Evolutionary conservation across 2,888 invertebrate species (phyloP).

Genomic region (Carterocephalus palaemon): DNA sequence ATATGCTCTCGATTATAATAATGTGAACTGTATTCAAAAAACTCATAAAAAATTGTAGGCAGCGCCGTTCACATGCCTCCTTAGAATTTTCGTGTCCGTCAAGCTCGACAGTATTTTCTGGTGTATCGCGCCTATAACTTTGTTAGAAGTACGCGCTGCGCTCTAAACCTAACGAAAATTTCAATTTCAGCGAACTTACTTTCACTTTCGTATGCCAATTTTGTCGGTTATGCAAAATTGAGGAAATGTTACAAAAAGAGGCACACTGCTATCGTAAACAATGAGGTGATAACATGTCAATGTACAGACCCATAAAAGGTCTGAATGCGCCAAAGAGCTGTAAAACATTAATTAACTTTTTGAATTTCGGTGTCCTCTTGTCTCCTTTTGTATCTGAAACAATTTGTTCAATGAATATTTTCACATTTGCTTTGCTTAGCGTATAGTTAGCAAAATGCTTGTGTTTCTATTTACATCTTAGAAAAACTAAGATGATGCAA

Average conservation of each 20-base stretch:
- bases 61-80: background rate
- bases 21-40: no score
- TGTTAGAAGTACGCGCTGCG: conserved; percentile 28
- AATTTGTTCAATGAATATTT: no score
- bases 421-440: no score
- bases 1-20: no score
- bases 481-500: no score
- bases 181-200: conserved; percentile 12
- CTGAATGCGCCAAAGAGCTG: background rate
- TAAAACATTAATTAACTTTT: background rate
- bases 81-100: conserved; percentile 11
- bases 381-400: no score
- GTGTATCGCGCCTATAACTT: conserved; percentile 27
- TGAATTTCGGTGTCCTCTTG: no score
- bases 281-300: background rate
- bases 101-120: conserved; percentile 19
- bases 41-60: no score
- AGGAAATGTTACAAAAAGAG: background rate
- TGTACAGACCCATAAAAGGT: background rate
- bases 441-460: no score
- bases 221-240: background rate
- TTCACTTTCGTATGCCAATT: conserved; percentile 3
- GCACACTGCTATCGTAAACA: background rate
- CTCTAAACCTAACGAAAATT: conserved; percentile 11
- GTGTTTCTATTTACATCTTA: no score